Percentiles rank a stretch among this genome's conserved stretches.
These are phyloP conservation scores for Cryptocephalus primarius DNA, from an alignment of 2,888 invertebrate species.

Conservation along the genomic window DNA sequence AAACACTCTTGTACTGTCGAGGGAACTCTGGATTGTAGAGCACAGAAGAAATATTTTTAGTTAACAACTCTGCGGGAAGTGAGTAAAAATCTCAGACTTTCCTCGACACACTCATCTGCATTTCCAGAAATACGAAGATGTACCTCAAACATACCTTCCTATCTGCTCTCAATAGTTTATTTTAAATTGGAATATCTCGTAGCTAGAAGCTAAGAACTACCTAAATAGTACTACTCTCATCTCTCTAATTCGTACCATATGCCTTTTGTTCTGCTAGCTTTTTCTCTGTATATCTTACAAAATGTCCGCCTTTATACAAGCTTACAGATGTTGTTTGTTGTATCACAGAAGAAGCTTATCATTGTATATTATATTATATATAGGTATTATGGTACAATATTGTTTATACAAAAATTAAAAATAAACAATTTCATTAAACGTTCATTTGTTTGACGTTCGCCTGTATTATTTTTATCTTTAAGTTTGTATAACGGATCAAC, in stretches of 20 bases:
- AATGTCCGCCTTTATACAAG: constrained; percentile 21
- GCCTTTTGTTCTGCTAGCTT: constrained; percentile 13
- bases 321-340: constrained; percentile 27
- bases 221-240: constrained; percentile 6
- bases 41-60: constrained; percentile 7
- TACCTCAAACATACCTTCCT: no score
- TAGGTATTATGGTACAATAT: constrained; percentile 32
- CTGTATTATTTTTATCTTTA: no score
- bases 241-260: constrained; percentile 8
- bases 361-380: constrained; percentile 23
- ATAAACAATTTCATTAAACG: constrained; percentile 15
- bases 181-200: background rate
- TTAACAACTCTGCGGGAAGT: no score
- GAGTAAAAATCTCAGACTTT: background rate
- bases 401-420: constrained; percentile 32
- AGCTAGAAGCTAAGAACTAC: background rate
- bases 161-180: background rate
- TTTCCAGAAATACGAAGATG: no score
- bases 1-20: background rate
- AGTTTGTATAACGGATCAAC: no score
- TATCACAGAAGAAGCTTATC: constrained; percentile 29
- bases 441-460: background rate
- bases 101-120: background rate
- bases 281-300: constrained; percentile 12
- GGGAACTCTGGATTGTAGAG: constrained; percentile 5